Conservation (phyloP, 2,113 vertebrate species). For the Muntiacus reevesi region DNA sequence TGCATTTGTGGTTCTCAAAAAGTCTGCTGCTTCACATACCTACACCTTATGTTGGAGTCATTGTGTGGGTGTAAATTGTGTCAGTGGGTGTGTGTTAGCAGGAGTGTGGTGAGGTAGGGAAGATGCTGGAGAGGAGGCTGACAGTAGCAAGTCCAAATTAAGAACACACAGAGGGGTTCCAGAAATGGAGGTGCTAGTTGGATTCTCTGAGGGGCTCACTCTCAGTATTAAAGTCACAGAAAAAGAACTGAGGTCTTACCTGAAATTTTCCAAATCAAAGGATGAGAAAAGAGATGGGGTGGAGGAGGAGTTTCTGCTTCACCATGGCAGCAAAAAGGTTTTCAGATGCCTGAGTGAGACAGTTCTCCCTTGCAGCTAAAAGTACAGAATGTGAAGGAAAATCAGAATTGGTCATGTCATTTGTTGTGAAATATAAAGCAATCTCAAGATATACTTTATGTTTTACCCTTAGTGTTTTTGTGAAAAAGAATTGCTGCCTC, state of each 20-base stretch:
- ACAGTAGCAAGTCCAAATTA: constrained; percentile 73
- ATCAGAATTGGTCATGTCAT: not conserved
- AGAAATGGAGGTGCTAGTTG: constrained; percentile 42
- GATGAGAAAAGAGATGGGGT: not conserved
- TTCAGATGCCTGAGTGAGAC: not conserved
- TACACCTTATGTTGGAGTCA: constrained; percentile 81
- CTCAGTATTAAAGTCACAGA: not conserved
- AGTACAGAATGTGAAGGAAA: constrained; percentile 23
- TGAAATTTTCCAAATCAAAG: constrained; percentile 31
- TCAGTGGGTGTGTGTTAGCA: constrained; percentile 41
- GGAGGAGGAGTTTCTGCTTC: not conserved
- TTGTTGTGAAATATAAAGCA: constrained; percentile 18
- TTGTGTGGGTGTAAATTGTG: constrained; percentile 79
- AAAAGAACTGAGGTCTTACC: not conserved
- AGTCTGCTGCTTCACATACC: constrained; percentile 79
- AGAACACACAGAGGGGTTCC: constrained; percentile 50
- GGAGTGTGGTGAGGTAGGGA: constrained; percentile 43
- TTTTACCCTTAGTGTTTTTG: constrained; percentile 31
- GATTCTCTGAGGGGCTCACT: constrained; percentile 8
- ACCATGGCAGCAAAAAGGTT: constrained; percentile 27
- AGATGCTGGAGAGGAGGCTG: constrained; percentile 73
- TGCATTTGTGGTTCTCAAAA: constrained; percentile 80
- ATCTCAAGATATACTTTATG: not conserved
- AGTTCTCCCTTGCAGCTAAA: not conserved
- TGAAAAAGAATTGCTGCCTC: constrained; percentile 14